Base-by-base conservation (phyloP, 2,797 vertebrate species). In the Halcyon smyrnensis region DNA sequence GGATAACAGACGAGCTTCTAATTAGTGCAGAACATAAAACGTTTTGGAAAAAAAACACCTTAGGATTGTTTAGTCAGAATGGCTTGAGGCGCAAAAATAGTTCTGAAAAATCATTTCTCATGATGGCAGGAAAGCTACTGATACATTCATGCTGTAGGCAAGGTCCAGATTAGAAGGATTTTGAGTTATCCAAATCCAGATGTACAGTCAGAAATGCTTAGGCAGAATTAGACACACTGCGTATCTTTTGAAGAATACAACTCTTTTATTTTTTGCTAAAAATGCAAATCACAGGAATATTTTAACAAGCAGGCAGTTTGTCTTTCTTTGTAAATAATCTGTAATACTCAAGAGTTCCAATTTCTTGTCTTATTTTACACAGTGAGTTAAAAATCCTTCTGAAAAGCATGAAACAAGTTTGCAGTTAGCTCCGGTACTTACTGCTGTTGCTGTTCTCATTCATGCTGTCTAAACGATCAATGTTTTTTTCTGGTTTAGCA, bases 381-480 rank as follows among this genome's bases (percentile, higher is more conserved):
- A 62, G 20, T 86, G 60, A 60, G 54, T 88, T 89, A 28, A 48
- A 53, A 70, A 9, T 3, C 20, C 12, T 71, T 76, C 24, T 84
- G 83, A 34, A 89, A 85, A 89, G 74, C 56, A 41, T 11, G 36
- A 82, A 94, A 76, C 32, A 41, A 10, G 5, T 76, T 88, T 88
- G 45, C 70, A 51, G 54, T 84, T 84, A 87, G 51, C 54, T 86
- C 19, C 30, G 28, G 3, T 73, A 34, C 51, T 90, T 63, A 30
- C 24, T 82, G 70, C 30, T 84, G 30, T 88, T 93, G 77, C 56
- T 87, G 41, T 64, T 94, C 75, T 89, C 45, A 83, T 84, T 95
- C 64, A 28, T 71, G 5, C 73, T 79, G 28, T 73, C 77, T 81
- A 37, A 88, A 63, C 0, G 4, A 90, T 54, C 79, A 85, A 1